Percentiles rank a stretch among this genome's conserved stretches.
phyloP scores from a whole-genome alignment of 2,113 vertebrate genomes.

The Pristiophorus japonicus region DNA sequence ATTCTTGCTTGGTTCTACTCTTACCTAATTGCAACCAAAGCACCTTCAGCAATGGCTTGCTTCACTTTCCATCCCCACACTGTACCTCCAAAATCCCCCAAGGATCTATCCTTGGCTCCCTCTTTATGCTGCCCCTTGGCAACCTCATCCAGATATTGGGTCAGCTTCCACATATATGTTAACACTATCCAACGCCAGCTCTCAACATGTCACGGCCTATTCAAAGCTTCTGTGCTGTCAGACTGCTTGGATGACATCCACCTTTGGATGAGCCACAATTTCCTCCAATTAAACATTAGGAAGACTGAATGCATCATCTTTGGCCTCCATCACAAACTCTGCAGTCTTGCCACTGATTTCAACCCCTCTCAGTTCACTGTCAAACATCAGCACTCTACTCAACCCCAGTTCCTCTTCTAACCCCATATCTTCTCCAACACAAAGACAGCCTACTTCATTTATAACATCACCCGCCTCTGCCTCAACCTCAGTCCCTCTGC shows the following conservation, averaged over 20 bases:
- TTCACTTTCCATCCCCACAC: not conserved
- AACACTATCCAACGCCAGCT: not conserved
- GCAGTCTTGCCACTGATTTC: not conserved
- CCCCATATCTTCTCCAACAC: not conserved
- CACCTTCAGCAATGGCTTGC: not conserved
- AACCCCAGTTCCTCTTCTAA: not conserved
- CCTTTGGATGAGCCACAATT: not conserved
- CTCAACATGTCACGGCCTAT: no score
- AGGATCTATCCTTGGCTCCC: not conserved
- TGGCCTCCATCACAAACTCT: not conserved
- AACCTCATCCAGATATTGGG: not conserved
- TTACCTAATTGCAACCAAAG: not conserved
- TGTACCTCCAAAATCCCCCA: not conserved
- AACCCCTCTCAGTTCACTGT: not conserved
- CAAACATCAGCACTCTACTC: not conserved
- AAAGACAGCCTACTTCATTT: not conserved
- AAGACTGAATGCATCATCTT: not conserved
- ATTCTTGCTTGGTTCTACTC: not conserved
- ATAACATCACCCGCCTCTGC: not conserved
- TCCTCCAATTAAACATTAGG: not conserved
- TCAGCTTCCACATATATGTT: not conserved
- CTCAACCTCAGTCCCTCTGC: not conserved
- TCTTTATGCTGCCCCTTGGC: no score
- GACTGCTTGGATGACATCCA: not conserved
- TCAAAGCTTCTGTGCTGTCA: not conserved